Percentiles rank a stretch among this genome's conserved stretches.
Conservation (phyloP, 2,113 vertebrate species). For the Megaleporinus macrocephalus region DNA sequence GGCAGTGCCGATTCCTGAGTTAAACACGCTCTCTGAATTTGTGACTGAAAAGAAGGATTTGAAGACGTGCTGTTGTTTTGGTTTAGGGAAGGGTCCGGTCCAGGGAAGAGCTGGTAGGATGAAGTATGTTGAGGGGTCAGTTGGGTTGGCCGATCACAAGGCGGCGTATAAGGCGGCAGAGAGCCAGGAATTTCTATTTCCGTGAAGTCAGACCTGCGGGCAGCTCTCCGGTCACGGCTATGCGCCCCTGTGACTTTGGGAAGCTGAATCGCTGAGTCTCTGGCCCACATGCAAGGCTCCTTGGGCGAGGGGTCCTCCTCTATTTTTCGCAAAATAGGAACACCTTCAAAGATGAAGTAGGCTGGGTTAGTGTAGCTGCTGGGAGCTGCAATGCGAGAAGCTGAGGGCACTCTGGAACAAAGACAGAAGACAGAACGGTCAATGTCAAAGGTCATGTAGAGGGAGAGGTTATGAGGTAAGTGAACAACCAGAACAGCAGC, state of each 20-base stretch:
- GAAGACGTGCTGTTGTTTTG: conserved; percentile 53
- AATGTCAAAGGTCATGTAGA: neutral
- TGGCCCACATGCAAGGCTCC: conserved; percentile 71
- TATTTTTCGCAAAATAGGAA: conserved; percentile 62
- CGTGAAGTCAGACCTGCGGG: conserved; percentile 77
- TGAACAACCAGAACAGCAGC: neutral
- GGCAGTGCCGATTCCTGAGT: conserved; percentile 63
- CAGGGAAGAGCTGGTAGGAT: conserved; percentile 81
- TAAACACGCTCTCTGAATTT: conserved; percentile 54
- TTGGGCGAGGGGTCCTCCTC: conserved; percentile 61
- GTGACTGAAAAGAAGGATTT: conserved; percentile 62
- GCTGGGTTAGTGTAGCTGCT: conserved; percentile 86
- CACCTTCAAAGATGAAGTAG: conserved; percentile 87
- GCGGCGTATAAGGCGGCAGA: conserved; percentile 63
- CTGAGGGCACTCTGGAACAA: conserved; percentile 68
- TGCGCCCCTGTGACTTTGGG: conserved; percentile 67
- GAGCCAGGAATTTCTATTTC: conserved; percentile 82
- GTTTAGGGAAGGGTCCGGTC: conserved; percentile 61
- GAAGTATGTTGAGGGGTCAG: conserved; percentile 57
- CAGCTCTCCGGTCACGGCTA: conserved; percentile 62
- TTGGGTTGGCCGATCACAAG: conserved; percentile 56
- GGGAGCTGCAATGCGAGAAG: conserved; percentile 65
- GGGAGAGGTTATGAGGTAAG: neutral
- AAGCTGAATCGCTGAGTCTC: conserved; percentile 75
- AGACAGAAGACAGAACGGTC: neutral